Evolutionary conservation across 2,797 vertebrate genomes (phyloP).

Genomic region (Toxotes lorentzi): DNA sequence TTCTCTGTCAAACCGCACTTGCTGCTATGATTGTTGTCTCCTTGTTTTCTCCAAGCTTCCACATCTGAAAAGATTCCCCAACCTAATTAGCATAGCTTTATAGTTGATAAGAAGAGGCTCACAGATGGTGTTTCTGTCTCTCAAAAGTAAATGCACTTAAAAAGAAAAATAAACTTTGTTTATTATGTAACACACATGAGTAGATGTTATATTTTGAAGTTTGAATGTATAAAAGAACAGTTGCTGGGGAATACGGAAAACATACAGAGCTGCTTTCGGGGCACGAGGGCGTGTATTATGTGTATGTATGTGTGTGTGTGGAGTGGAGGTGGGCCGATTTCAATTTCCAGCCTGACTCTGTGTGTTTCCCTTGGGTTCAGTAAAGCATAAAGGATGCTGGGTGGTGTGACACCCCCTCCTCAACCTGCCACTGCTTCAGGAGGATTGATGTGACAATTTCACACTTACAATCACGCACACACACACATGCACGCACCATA

Average conservation of each 20-base stretch:
- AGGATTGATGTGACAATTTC: slow-evolving; percentile 69
- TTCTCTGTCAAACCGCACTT: slow-evolving; percentile 69
- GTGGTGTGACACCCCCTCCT: slow-evolving; percentile 58
- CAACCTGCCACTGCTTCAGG: slow-evolving; percentile 57
- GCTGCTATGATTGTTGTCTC: slow-evolving; percentile 69
- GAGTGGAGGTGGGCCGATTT: slow-evolving; percentile 56
- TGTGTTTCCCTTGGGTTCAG: slow-evolving; percentile 62
- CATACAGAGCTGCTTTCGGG: slow-evolving; percentile 15
- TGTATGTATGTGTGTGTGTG: slow-evolving; percentile 6
- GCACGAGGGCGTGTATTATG: neutral
- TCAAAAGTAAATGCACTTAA: slow-evolving; percentile 52
- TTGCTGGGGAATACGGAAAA: slow-evolving; percentile 45
- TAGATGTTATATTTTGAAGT: slow-evolving; percentile 32
- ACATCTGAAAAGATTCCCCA: slow-evolving; percentile 57
- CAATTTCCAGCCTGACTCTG: slow-evolving; percentile 61
- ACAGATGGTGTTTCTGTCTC: slow-evolving; percentile 48
- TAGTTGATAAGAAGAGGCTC: slow-evolving; percentile 57
- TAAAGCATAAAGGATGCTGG: slow-evolving; percentile 72
- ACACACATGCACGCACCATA: slow-evolving; percentile 14
- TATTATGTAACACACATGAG: slow-evolving; percentile 44
- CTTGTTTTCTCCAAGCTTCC: slow-evolving; percentile 60
- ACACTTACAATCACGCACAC: slow-evolving; percentile 28
- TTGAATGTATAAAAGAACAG: slow-evolving; percentile 27
- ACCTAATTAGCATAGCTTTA: slow-evolving; percentile 76
- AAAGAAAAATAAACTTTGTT: slow-evolving; percentile 25